Base-by-base conservation (phyloP, 2,797 vertebrate genomes). In the Poeciliopsis infans region DNA sequence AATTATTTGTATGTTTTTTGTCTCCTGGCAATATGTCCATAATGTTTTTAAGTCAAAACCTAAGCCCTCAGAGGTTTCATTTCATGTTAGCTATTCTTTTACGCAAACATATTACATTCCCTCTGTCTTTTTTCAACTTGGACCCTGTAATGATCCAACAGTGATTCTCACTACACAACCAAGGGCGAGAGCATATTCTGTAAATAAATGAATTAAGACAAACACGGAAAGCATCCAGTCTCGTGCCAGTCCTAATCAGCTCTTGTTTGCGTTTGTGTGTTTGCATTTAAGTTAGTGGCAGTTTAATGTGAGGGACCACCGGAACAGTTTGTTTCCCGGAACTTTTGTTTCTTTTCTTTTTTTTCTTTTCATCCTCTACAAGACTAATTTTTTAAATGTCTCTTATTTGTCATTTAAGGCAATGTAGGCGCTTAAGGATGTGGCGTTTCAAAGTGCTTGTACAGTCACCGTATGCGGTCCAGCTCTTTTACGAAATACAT, bases 241-340 rank as follows among this genome's bases (percentile, higher is more conserved):
- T 81, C 68, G 61, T 84, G 89, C 89, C 87, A 88, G 7, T 83
- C 76, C 78, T 78, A 83, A 93, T 93, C 87, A 92, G 76, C 87
- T 89, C 75, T 75, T 90, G 86, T 93, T 92, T 93, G 90, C 72
- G 77, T 92, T 78, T 84, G 78, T 89, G 86, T 91, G 86, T 92
- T 88, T 89, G 87, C 76, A 64, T 90, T 88, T 82, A 78, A 72
- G 78, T 89, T 86, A 86, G 89, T 86, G 85, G 84, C 79, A 77
- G 84, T 86, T 89, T 87, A 87, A 92, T 84, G 86, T 76, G 80
- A 88, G 45, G 82, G 90, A 92, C 93, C 91, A 94, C 92, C 93
- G 87, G 89, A 93, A 91, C 76, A 3, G 85, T 81, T 88, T 87
- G 82, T 79, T 92, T 93, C 90, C 84, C 76, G 77, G 87, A 90